Base-by-base conservation (phyloP, 2,113 vertebrate genomes). In the Corythaeola cristata region DNA sequence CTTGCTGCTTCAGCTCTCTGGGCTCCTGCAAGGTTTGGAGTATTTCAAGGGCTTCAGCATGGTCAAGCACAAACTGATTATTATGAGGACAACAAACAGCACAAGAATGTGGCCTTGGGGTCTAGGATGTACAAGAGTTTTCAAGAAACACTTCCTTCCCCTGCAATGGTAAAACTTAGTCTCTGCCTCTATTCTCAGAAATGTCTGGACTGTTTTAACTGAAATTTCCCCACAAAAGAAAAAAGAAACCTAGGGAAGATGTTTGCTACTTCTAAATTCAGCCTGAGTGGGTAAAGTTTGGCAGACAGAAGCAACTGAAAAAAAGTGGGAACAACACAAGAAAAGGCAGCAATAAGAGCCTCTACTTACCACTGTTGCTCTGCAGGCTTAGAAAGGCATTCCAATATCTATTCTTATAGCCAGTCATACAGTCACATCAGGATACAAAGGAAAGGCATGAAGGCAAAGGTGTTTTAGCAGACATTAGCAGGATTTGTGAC, bases 241-340 rank as follows among this genome's bases (percentile, higher is more conserved):
- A 82, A 66, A 72, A 84, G 12, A 83, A 84, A 28, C 1, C 22
- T 49, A 30, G 21, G 91, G 41, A 90, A 85, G 53, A 84, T 18
- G 59, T n/a, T 81, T 76, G 59, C 45, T 85, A 89, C 27, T 85
- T 87, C 84, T 85, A 87, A 94, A 92, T 88, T 67, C 83, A 91
- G 68, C 68, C 30, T 63, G 32, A 92, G 59, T 58, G 23, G 59
- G 68, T 84, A 37, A 94, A 47, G 23, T 81, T 56, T 82, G 71
- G 73, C 81, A 96, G 79, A 84, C 5, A 58, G 44, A 80, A 93
- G 24, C 15, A 83, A 90, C 11, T 33, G 15, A 64, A 85, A 85
- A 71, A 24, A 85, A 69, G 3, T 22, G 19, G 19, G 62, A 53
- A 77, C 69, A 90, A 41, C 3, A 16, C 30, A 52, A 35, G 49